These are phyloP conservation scores for Columba guinea DNA, from an alignment of 2,797 vertebrate genomes.

Conservation along the genomic window DNA sequence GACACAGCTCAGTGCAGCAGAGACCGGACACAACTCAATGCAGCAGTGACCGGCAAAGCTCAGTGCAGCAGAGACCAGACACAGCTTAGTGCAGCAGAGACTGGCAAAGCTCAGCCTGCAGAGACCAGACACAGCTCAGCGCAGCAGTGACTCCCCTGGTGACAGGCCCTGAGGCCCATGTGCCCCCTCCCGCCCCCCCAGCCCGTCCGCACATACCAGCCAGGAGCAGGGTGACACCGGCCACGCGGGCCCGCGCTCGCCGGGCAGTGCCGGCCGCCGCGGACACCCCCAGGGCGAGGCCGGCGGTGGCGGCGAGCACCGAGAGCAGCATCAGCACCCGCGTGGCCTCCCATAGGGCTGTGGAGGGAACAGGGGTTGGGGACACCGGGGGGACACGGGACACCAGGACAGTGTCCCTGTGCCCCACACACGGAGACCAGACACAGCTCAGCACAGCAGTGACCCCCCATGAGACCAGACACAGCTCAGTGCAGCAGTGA, in stretches of 20 bases:
- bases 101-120: neutral
- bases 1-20: neutral
- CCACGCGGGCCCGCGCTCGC: constrained; percentile 74
- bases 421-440: neutral
- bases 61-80: no score
- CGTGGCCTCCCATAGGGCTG: constrained; percentile 86
- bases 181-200: neutral
- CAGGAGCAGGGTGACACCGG: constrained; percentile 80
- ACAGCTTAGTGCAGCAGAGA: no score
- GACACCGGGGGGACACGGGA: neutral
- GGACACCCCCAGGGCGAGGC: constrained; percentile 81
- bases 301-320: constrained; percentile 80
- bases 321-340: constrained; percentile 87
- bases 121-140: neutral
- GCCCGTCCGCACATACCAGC: constrained; percentile 70
- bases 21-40: neutral
- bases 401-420: no score
- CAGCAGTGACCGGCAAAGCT: neutral
- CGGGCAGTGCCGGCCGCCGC: constrained; percentile 76
- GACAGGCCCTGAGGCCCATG: fast-evolving
- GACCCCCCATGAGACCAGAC: neutral
- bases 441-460: neutral
- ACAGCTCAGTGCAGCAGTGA: no score
- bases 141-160: neutral
- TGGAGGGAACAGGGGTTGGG: neutral